phyloP scores from a whole-genome alignment of 2,113 vertebrate species.

The Heloderma charlesbogerti region DNA sequence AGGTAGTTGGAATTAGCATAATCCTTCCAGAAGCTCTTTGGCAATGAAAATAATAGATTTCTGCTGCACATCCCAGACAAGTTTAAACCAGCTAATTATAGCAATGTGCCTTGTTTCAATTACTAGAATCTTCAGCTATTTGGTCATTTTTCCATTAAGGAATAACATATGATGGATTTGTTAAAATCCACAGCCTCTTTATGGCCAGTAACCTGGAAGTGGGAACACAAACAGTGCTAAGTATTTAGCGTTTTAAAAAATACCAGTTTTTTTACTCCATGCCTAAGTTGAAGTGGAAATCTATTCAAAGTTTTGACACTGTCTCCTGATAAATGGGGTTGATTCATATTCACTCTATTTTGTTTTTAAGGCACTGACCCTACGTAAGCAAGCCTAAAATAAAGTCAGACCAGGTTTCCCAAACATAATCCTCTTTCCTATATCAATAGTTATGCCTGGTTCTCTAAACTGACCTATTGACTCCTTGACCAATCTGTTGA shows the following conservation, averaged over 20 bases:
- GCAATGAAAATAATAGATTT: conserved; percentile 17
- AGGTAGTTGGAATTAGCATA: conserved; percentile 27
- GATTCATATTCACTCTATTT: not conserved
- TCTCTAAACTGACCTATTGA: not conserved
- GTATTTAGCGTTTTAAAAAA: not conserved
- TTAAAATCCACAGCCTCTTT: not conserved
- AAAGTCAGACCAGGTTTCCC: not conserved
- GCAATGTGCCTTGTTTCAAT: not conserved
- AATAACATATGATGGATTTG: not conserved
- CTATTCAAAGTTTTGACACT: not conserved
- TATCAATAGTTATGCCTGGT: not conserved
- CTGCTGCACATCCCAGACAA: conserved; percentile 12
- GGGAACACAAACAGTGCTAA: not conserved
- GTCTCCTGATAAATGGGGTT: not conserved
- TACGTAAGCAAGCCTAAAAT: not conserved
- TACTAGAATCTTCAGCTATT: not conserved
- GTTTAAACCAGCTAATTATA: conserved; percentile 4
- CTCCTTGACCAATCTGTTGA: too few relatives aligned
- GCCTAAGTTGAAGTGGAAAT: not conserved
- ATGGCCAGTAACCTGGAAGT: not conserved
- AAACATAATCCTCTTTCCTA: not conserved
- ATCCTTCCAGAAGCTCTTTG: conserved; percentile 19
- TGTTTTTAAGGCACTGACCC: not conserved
- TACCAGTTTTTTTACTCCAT: not conserved
- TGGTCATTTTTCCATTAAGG: conserved; percentile 9